Conservation (phyloP, 2,113 vertebrate genomes). For the Zosterops lateralis region DNA sequence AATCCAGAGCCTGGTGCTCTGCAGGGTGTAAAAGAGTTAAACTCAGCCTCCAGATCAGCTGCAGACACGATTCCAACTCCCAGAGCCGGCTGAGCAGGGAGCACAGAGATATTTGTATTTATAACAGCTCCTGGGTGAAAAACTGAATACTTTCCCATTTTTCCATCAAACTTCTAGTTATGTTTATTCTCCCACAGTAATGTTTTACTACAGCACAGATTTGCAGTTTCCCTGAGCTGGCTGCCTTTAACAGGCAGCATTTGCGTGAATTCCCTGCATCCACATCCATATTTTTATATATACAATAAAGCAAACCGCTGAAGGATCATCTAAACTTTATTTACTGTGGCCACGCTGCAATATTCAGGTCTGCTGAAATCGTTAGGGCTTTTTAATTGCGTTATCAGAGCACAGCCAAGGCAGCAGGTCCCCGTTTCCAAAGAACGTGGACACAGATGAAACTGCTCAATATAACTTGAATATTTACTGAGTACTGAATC, state of each 20-base stretch:
- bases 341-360: not conserved
- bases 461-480: not conserved
- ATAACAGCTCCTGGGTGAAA: not conserved
- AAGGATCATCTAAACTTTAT: not conserved
- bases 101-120: not conserved
- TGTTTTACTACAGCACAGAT: not conserved
- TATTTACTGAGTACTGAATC: not conserved
- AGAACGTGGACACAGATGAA: not conserved
- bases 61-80: not conserved
- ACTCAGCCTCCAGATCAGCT: not conserved
- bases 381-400: not conserved
- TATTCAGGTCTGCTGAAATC: not conserved
- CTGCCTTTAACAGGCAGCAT: not conserved
- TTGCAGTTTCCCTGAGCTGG: not conserved
- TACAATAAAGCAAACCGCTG: not conserved
- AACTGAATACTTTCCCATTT: not conserved
- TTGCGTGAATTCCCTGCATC: not conserved
- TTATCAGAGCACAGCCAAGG: not conserved
- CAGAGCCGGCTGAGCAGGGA: not conserved
- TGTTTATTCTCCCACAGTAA: not conserved
- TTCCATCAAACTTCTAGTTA: not conserved
- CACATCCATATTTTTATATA: not conserved
- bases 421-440: not conserved
- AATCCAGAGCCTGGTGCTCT: not conserved
- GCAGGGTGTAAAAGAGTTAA: rapidly evolving